phyloP scores from a whole-genome alignment of 2,797 vertebrate species.

The Synanceia verrucosa region DNA sequence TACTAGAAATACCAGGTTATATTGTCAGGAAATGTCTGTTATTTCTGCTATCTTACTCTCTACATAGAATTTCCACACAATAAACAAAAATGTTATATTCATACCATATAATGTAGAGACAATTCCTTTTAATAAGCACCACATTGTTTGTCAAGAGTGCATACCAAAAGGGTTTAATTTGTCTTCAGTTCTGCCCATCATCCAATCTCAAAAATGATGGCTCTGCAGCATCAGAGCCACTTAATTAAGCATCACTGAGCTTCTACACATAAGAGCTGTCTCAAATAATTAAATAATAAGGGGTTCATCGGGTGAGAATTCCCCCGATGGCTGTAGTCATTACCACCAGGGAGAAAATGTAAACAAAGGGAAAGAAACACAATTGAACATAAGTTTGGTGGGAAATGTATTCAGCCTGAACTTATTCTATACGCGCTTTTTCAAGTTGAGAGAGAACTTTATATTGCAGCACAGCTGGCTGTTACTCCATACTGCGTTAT shows the following conservation, averaged over 20 bases:
- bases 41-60: not conserved
- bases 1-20: not conserved
- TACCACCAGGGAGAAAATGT: conserved; percentile 18
- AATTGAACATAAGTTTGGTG: conserved; percentile 1
- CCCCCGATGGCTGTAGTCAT: conserved; percentile 30
- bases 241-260: conserved; percentile 67
- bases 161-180: conserved; percentile 59
- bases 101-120: not conserved
- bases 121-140: conserved; percentile 62
- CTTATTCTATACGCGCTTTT: conserved; percentile 11
- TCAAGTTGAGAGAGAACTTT: conserved; percentile 11
- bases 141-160: conserved; percentile 55
- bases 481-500: not conserved
- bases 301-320: conserved; percentile 29
- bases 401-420: conserved; percentile 3
- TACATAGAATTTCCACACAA: not conserved
- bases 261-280: conserved; percentile 41
- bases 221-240: conserved; percentile 53
- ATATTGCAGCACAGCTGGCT: not conserved
- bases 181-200: conserved; percentile 35
- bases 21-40: not conserved
- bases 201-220: conserved; percentile 47
- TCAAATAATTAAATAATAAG: conserved; percentile 61
- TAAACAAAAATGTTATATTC: not conserved
- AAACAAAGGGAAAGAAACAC: conserved; percentile 36